A percentile compares a stretch with the other conserved stretches of the same genome.
phyloP scores from a whole-genome alignment of 2,113 vertebrate species.

The Toxotes jaculatrix region DNA sequence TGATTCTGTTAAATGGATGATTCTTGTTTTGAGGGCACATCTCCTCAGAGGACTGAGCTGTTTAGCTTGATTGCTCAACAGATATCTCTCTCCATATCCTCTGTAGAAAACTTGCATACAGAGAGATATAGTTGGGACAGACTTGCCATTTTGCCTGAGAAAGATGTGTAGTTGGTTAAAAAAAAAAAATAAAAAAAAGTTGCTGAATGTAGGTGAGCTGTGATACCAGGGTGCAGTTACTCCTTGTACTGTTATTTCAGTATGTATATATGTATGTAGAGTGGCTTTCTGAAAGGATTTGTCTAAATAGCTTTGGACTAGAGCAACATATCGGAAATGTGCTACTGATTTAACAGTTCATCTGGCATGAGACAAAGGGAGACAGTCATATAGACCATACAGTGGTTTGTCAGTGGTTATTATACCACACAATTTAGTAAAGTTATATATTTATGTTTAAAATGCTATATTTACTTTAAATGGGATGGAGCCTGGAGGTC shows the following conservation, averaged over 20 bases:
- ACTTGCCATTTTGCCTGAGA: not conserved
- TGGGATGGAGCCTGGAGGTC: not conserved
- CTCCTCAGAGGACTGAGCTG: not conserved
- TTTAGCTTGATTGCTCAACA: not conserved
- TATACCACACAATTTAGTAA: conserved; percentile 22
- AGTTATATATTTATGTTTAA: conserved; percentile 3
- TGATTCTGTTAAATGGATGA: conserved; percentile 4
- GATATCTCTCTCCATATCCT: not conserved
- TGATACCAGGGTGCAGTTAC: not conserved
- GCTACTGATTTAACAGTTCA: conserved; percentile 61
- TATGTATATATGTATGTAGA: too few relatives aligned
- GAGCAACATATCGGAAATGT: conserved; percentile 48
- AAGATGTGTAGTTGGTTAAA: not conserved
- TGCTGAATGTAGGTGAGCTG: not conserved
- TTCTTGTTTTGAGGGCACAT: conserved; percentile 18
- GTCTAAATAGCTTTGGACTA: not conserved
- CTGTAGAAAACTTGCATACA: not conserved
- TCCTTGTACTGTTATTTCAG: not conserved
- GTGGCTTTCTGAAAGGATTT: not conserved
- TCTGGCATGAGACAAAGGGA: conserved; percentile 31
- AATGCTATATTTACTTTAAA: not conserved
- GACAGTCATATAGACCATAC: conserved; percentile 9
- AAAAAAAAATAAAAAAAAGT: not conserved
- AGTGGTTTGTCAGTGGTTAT: conserved; percentile 33
- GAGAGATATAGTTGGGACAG: not conserved